These are phyloP conservation scores for Hypsibius dujardini DNA, from an alignment of 1,140 invertebrate genomes.

Conservation along the genomic window DNA sequence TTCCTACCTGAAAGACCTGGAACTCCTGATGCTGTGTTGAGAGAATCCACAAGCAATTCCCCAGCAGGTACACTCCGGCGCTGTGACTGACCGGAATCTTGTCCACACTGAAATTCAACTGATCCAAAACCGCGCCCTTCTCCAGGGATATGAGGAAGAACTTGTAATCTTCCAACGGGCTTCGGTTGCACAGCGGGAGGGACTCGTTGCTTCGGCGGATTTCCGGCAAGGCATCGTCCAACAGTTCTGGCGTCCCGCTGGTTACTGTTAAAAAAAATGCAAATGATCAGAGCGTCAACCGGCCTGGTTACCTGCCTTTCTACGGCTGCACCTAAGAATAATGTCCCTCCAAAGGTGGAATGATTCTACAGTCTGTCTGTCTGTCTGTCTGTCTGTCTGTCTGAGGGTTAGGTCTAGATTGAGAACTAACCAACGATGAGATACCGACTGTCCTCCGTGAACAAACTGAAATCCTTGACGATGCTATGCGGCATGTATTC, in stretches of 20 bases:
- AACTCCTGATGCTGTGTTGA: slow-evolving; percentile 89
- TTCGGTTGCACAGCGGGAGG: slow-evolving; percentile 62
- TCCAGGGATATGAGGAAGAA: slow-evolving; percentile 67
- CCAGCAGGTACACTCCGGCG: slow-evolving; percentile 82
- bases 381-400: not conserved
- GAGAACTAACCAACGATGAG: slow-evolving; percentile 77
- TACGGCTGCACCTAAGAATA: no score
- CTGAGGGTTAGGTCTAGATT: slow-evolving; percentile 32
- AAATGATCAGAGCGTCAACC: not conserved
- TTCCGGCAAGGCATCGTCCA: slow-evolving; percentile 27
- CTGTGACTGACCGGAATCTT: slow-evolving; percentile 90
- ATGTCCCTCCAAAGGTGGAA: no score
- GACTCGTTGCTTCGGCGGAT: slow-evolving; percentile 79
- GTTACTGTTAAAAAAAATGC: not conserved
- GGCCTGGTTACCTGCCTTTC: not conserved
- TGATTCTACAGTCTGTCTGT: no score
- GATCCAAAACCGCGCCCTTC: slow-evolving; percentile 59
- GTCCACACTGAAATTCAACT: slow-evolving; percentile 63
- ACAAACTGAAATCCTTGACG: slow-evolving; percentile 80
- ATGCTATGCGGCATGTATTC: slow-evolving; percentile 25
- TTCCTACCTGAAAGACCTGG: no score
- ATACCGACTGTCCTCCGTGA: slow-evolving; percentile 74
- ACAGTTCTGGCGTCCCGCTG: not conserved
- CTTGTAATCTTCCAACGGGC: slow-evolving; percentile 72
- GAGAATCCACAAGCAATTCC: slow-evolving; percentile 70